Conservation (phyloP, 2,797 vertebrate species). For the Sebastes diaconus region DNA sequence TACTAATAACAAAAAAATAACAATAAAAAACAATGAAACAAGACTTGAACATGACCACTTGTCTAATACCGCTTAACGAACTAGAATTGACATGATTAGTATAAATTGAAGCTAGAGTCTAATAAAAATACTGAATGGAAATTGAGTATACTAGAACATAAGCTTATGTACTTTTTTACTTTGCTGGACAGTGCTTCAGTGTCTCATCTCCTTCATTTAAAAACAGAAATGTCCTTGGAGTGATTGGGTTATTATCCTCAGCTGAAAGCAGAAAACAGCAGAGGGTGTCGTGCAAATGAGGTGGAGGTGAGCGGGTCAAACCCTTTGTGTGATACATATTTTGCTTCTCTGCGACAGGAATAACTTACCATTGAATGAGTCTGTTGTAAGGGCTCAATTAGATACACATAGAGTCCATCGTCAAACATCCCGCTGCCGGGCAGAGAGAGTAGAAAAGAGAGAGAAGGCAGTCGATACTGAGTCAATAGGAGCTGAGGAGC, state of each 20-base stretch:
- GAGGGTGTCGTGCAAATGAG: neutral
- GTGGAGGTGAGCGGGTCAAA: neutral
- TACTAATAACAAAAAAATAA: neutral
- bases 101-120: neutral
- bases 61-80: neutral
- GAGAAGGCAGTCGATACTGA: conserved; percentile 58
- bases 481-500: conserved; percentile 46
- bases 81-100: neutral
- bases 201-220: conserved; percentile 20
- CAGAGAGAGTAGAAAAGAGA: conserved; percentile 50
- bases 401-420: conserved; percentile 88
- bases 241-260: conserved; percentile 18
- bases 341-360: conserved; percentile 13
- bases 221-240: conserved; percentile 5
- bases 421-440: conserved; percentile 94
- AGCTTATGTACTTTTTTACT: neutral
- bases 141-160: neutral
- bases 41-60: neutral
- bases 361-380: conserved; percentile 89
- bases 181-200: neutral
- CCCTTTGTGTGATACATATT: conserved; percentile 5
- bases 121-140: neutral
- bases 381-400: conserved; percentile 91
- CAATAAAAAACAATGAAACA: neutral
- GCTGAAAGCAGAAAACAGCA: neutral